Percentiles rank a stretch among this genome's conserved stretches.
Evolutionary conservation across 92 coral and sea anemone species (phyloP).

Genomic region (Isaurus tuberculatus): DNA sequence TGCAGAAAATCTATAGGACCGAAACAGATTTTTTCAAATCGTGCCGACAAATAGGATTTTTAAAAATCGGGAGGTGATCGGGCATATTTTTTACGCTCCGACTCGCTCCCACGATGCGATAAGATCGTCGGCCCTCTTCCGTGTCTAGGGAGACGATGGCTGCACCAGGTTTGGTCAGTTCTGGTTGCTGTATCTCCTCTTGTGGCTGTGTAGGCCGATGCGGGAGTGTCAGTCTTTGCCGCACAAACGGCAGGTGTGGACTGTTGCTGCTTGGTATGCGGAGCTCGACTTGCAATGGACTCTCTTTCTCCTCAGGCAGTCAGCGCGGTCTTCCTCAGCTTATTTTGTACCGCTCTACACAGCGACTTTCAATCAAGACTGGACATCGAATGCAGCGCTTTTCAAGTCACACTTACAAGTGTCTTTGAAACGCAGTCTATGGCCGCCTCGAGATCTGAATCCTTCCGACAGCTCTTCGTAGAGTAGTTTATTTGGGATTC

Average conservation of each 20-base stretch:
- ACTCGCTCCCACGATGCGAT: too few species aligned
- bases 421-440: constrained; percentile 17
- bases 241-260: constrained; percentile 29
- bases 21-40: too few species aligned
- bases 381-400: constrained; percentile 6
- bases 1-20: too few species aligned
- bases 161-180: constrained; percentile 9
- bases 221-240: constrained; percentile 47
- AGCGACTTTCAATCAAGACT: too few species aligned
- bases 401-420: neutral
- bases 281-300: constrained; percentile 1
- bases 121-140: constrained; percentile 2
- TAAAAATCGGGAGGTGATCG: too few species aligned
- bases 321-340: too few species aligned
- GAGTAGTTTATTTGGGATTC: too few species aligned
- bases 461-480: too few species aligned
- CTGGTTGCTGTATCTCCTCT: neutral
- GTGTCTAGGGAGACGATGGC: constrained; percentile 16
- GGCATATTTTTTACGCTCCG: too few species aligned
- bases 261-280: constrained; percentile 1
- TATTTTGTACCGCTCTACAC: neutral
- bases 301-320: neutral
- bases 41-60: too few species aligned
- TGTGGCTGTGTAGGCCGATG: constrained; percentile 10
- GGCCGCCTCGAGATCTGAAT: too few species aligned